Base-by-base conservation (phyloP, 2,888 invertebrate species). In the Cephus nigrinus region DNA sequence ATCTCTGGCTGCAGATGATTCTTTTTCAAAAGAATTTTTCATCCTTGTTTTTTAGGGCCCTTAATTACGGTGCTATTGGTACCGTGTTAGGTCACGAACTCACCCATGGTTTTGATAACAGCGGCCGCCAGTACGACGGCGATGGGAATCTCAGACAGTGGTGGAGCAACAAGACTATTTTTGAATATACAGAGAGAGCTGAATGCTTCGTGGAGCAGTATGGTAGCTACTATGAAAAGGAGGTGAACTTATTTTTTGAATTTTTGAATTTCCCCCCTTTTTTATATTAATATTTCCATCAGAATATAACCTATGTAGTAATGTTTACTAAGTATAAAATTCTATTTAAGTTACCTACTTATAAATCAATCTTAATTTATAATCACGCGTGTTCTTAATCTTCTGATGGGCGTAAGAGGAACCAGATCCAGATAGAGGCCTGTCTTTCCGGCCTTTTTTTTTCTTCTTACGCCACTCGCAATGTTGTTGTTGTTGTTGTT, bases 121-220 rank as follows among this genome's bases (percentile, higher is more conserved):
- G 89, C 89, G 97, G 98, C 23, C 94, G 97, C 75, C 95, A 96
- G 87, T 98, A 96, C 86, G 97, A 98, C 89, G 95, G 95, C 87
- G 93, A 94, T 83, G 98, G 98, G 15, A 97, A 97, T 91, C 93
- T 96, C 86, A 92, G 95, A n/a, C 96, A 96, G 80, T 98, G 98
- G 98, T 98, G 98, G 98, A 95, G 95, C 1, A 95, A 96, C 84
- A 92, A 92, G 72, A 97, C 97, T 0, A 94, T 96, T 74, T 92
- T 93, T 23, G 94, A 95, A 32, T 98, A 97, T 90, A 94, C 95
- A 75, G 94, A 96, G 82, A 94, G 95, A 87, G 95, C 96, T 0
- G 92, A 95, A 81, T 98, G 98, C 89, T 98, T 98, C 88, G 93
- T 98, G 30, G 94, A 96, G 71, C 98, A 98, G 89, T 98, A 98